These are phyloP conservation scores for Entomyzon cyanotis DNA, from an alignment of 2,113 vertebrate genomes.

Conservation along the genomic window DNA sequence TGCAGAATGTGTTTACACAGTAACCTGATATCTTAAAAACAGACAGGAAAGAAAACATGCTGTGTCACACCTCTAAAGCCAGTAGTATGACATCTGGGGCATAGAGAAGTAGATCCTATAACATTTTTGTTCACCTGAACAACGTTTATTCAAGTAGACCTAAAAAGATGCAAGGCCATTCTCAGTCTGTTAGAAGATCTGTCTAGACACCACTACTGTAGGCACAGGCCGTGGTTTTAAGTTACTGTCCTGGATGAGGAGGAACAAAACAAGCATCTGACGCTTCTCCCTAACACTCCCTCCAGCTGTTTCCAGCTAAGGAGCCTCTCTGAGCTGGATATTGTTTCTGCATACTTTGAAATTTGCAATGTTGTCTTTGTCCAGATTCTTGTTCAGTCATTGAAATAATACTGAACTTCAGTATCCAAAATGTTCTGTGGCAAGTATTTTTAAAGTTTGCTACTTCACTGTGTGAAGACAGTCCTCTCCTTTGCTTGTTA, in stretches of 20 bases:
- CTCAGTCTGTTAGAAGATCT: not conserved
- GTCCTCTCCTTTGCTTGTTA: not conserved
- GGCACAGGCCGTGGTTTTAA: not conserved
- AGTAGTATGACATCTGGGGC: not conserved
- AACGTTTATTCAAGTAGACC: not conserved
- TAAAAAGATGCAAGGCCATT: not conserved
- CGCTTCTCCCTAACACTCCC: not conserved
- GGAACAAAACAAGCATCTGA: not conserved
- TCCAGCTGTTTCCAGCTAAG: not conserved
- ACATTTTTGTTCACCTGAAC: not conserved
- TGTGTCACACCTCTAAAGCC: fast-evolving
- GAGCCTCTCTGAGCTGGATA: not conserved
- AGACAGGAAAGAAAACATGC: not conserved
- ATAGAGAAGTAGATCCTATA: not conserved
- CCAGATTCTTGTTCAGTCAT: not conserved
- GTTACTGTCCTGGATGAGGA: not conserved
- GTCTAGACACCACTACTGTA: fast-evolving
- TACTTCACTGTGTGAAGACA: not conserved
- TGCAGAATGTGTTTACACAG: not conserved
- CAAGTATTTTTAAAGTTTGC: not conserved
- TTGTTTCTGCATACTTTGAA: not conserved
- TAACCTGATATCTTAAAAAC: not conserved
- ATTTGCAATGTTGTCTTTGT: not conserved
- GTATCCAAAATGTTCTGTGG: not conserved
- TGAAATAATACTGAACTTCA: not conserved